Evolutionary conservation across 2,888 invertebrate species (phyloP), one percentile per base, ranked within the genome.

Genomic region (Hesperia comma): DNA sequence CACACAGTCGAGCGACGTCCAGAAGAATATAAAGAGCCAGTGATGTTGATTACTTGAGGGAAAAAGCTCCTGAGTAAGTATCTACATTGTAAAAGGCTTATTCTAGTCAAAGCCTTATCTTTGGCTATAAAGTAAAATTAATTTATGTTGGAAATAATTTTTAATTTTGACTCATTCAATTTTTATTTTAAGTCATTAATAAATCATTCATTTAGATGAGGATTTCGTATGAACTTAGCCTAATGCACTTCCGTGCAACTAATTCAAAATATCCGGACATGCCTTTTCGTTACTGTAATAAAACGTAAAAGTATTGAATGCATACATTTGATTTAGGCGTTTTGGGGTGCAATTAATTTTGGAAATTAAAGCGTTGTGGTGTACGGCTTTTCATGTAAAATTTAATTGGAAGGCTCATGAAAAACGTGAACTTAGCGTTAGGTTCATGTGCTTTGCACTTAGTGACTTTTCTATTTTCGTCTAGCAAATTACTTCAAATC

Each of bases 331-430:
- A 37, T 51, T 63, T 63, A 63, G 63, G 63, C 63, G 57, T 63
- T 63, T 63, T 63, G 41, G 57, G 46, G n/a, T 57, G 63, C 57
- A 63, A 63, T 63, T 63, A 63, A 57, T 57, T 63, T 63, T 57
- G 63, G 63, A 57, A 63, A 63, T 57, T 63, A 63, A 56, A 51
- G 49, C 51, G 63, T 40, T 57, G 51, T 63, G 63, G 56, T 57
- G 56, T 63, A 56, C 55, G 33, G 63, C 63, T 49, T 63, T 63
- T 63, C 63, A 63, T 56, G 26, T 56, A 37, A 15, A 56, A 15
- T 56, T 63, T 63, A 63, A 63, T 63, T 56, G 56, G 63, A 49
- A 56, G 56, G 49, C 49, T 49, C 37, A 49, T 57, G 46, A 63
- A 63, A 63, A 63, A 49, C 56, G 49, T 12, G 37, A 62, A n/a